phyloP scores from a whole-genome alignment of 2,797 vertebrate genomes.

The Thaleichthys pacificus region DNA sequence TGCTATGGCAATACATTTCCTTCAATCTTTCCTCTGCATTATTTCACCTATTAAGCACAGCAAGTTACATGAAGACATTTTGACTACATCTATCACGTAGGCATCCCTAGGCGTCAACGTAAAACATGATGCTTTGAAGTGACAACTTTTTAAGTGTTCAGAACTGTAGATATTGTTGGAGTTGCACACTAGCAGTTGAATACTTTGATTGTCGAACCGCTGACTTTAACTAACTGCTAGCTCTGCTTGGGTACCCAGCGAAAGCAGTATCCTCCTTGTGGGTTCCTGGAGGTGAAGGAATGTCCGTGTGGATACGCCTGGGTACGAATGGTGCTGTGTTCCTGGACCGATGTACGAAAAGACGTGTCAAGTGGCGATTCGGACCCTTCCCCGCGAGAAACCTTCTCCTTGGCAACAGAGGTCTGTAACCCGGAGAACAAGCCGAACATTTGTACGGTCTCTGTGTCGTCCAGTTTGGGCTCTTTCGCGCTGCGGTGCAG shows the following conservation, averaged over 20 bases:
- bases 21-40: slow-evolving; percentile 47
- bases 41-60: slow-evolving; percentile 50
- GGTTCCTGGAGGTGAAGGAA: slow-evolving; percentile 82
- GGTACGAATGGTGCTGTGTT: slow-evolving; percentile 83
- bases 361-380: slow-evolving; percentile 60
- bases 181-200: background rate
- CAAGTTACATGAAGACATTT: slow-evolving; percentile 63
- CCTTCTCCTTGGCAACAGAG: slow-evolving; percentile 36
- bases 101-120: background rate
- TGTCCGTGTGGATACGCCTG: slow-evolving; percentile 84
- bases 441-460: slow-evolving; percentile 68
- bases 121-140: background rate
- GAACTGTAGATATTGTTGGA: background rate
- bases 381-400: slow-evolving; percentile 36
- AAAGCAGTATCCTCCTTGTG: slow-evolving; percentile 82
- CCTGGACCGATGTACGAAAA: slow-evolving; percentile 78
- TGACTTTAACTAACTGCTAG: slow-evolving; percentile 3
- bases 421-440: slow-evolving; percentile 79
- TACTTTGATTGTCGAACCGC: background rate
- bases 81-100: slow-evolving; percentile 48
- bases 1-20: slow-evolving; percentile 50
- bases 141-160: background rate
- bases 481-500: slow-evolving; percentile 66
- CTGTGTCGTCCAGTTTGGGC: slow-evolving; percentile 26
- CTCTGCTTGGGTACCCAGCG: slow-evolving; percentile 87